Base-by-base conservation (phyloP, 2,888 invertebrate species). In the Tachina lurida region DNA sequence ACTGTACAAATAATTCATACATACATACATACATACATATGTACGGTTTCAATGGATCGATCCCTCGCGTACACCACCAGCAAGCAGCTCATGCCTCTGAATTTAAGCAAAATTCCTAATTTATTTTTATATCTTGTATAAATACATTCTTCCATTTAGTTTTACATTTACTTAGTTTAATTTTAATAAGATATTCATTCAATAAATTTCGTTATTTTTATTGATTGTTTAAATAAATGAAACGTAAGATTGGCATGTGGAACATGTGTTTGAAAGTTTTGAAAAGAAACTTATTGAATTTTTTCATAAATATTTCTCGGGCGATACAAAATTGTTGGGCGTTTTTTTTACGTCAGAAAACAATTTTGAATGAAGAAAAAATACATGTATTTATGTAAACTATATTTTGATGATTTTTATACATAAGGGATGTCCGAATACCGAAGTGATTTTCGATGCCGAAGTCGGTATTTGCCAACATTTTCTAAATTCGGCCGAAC, bases 141-240 rank as follows among this genome's bases (percentile, higher is more conserved):
- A 31, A 49, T 31, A 47, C 5, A 39, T 76, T 67, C 43, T 58
- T 10, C 31, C 54, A 17, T 54, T 63, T 71, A 12, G 13, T 15
- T 43, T 54, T 63, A 63, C 52, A 63, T 41, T 75, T 31, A 31
- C 31, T 31, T 22, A 56, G 54, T 56, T 45, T 41, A 41, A 60
- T 77, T 58, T 58, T 49, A 68, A 68, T 68, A 68, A 78, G 52
- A 68, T 60, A 52, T 41, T 43, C 47, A 77, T 77, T 77, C 43
- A 60, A 78, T 78, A 60, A 49, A 9, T 60, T 49, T 62, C 45
- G 41, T 62, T 31, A 17, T 62, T 70, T 62, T n/a, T n/a, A n/a
- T n/a, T 78, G 13, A 60, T 78, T 70, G 62, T 49, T 60, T 58
- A 41, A 77, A 43, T 54, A 54, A 52, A 43, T 52, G 45, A 70